Conservation (phyloP, 2,113 vertebrate species). For the Trogon surrucura region DNA sequence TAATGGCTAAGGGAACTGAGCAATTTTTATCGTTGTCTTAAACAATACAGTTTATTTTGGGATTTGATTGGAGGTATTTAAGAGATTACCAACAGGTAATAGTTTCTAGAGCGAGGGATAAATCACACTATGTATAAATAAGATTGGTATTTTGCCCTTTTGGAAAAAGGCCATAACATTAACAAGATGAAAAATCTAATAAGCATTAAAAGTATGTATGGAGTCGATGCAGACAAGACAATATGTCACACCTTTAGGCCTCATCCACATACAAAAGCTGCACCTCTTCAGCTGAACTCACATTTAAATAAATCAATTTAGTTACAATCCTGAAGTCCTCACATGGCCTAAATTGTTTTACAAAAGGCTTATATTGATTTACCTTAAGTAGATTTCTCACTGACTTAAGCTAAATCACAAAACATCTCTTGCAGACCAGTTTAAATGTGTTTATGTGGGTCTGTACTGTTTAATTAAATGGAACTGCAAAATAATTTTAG, state of each 20-base stretch:
- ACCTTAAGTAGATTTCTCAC: not conserved
- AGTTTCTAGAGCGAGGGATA: not conserved
- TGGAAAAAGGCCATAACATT: not conserved
- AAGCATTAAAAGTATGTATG: not conserved
- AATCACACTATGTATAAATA: not conserved
- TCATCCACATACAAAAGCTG: not conserved
- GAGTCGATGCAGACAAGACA: not conserved
- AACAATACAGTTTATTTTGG: not conserved
- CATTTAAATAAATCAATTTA: slow-evolving; percentile 27
- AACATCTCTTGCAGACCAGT: not conserved
- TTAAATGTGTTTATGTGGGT: not conserved
- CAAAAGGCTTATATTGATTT: slow-evolving; percentile 34
- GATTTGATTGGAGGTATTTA: not conserved
- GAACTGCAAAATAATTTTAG: not conserved
- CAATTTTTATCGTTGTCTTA: not conserved
- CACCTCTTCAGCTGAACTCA: not conserved
- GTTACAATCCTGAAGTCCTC: not conserved
- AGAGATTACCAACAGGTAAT: not conserved
- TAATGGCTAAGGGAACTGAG: fast-evolving
- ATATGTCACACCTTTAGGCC: not conserved
- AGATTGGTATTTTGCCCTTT: not conserved
- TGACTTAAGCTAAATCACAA: slow-evolving; percentile 11
- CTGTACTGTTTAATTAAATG: not conserved
- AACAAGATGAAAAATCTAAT: not conserved
- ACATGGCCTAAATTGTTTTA: not conserved